phyloP scores from a whole-genome alignment of 2,888 invertebrate species.

The Drosophila siamana region DNA sequence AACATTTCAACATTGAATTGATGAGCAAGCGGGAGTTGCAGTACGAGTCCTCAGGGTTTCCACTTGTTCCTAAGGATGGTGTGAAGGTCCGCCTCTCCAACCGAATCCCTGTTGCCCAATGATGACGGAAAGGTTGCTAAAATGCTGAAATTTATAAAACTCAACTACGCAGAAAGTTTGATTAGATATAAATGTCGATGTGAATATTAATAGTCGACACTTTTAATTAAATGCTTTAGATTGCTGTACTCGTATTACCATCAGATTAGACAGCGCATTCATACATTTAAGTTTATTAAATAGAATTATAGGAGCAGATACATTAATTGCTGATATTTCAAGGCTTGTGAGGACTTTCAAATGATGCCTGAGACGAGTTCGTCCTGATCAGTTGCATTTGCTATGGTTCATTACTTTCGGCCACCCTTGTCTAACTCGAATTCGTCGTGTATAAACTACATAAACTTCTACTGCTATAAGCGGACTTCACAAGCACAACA shows the following conservation, averaged over 20 bases:
- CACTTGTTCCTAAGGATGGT: slow-evolving; percentile 74
- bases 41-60: slow-evolving; percentile 66
- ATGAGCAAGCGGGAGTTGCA: slow-evolving; percentile 68
- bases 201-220: slow-evolving; percentile 33
- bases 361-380: too few relatives aligned
- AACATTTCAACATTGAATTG: slow-evolving; percentile 70
- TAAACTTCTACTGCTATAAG: too few relatives aligned
- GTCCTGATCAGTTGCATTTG: too few relatives aligned
- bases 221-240: slow-evolving; percentile 62
- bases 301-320: too few relatives aligned
- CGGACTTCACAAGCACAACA: too few relatives aligned
- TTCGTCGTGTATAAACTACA: too few relatives aligned
- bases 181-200: slow-evolving; percentile 19
- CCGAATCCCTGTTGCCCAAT: not conserved
- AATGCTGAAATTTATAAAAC: slow-evolving; percentile 17
- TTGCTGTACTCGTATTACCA: slow-evolving; percentile 16
- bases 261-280: not conserved
- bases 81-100: slow-evolving; percentile 74
- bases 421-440: too few relatives aligned
- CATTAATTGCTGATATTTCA: too few relatives aligned
- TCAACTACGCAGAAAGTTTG: not conserved
- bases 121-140: not conserved
- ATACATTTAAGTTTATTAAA: too few relatives aligned
- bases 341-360: too few relatives aligned
- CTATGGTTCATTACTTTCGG: too few relatives aligned